A percentile compares a stretch with the other conserved stretches of the same genome.
These are phyloP conservation scores for Tribolium castaneum DNA, from an alignment of 1,140 invertebrate species.

Conservation along the genomic window DNA sequence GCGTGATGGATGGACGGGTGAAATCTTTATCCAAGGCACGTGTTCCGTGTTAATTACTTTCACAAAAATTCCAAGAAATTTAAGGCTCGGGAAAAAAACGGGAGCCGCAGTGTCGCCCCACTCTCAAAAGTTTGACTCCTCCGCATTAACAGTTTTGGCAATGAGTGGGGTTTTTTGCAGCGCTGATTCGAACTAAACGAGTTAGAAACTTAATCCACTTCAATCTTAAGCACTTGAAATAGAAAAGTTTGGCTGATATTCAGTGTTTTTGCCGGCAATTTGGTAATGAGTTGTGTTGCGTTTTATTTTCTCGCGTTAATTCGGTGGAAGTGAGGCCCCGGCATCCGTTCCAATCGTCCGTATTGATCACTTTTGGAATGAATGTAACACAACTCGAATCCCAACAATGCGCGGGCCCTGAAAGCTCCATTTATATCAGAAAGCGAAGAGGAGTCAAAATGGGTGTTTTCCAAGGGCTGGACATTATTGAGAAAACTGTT, in stretches of 20 bases:
- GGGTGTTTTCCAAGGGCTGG: constrained; percentile 17
- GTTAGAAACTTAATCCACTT: neutral
- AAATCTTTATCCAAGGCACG: constrained; percentile 8
- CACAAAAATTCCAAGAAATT: neutral
- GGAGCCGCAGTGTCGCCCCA: neutral
- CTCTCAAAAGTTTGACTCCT: neutral
- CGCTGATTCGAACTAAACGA: neutral
- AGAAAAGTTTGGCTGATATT: neutral
- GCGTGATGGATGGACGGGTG: constrained; percentile 13
- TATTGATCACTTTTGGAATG: neutral
- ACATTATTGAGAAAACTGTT: neutral
- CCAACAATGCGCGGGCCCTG: neutral
- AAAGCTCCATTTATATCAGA: neutral
- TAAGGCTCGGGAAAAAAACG: neutral
- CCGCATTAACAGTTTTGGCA: neutral
- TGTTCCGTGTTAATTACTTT: neutral
- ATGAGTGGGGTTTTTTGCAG: neutral
- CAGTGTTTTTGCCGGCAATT: too few species aligned
- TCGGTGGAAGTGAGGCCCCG: neutral
- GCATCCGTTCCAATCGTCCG: neutral
- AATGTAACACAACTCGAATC: neutral
- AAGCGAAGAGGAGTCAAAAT: neutral
- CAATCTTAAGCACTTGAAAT: neutral
- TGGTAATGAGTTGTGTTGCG: too few species aligned
- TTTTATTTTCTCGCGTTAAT: neutral